Conservation (phyloP, 2,888 invertebrate genomes). For the Augochlorella aurata region DNA sequence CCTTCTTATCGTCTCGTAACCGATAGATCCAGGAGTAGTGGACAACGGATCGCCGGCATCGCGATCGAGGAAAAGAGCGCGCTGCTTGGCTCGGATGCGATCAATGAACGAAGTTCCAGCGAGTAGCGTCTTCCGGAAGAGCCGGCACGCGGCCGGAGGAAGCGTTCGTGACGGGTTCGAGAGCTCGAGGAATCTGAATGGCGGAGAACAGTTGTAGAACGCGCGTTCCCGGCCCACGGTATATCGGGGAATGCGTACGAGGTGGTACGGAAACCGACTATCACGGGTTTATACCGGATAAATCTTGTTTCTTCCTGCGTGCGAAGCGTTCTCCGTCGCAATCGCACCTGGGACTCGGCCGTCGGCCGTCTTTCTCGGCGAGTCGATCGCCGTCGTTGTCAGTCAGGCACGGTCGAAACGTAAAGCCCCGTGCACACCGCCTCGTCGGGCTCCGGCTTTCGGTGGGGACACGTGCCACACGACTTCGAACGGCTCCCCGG, state of each 20-base stretch:
- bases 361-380: conserved; percentile 30
- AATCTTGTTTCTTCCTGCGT: conserved; percentile 74
- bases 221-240: conserved; percentile 30
- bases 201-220: conserved; percentile 52
- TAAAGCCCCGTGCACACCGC: conserved; percentile 5
- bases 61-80: not conserved
- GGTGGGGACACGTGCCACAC: not conserved
- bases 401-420: conserved; percentile 39
- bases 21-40: not conserved
- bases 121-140: conserved; percentile 21
- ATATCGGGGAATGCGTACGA: conserved; percentile 65
- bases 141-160: conserved; percentile 11
- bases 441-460: not conserved
- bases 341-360: conserved; percentile 21
- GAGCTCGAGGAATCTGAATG: conserved; percentile 44
- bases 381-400: conserved; percentile 52
- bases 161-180: not conserved
- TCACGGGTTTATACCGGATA: conserved; percentile 77
- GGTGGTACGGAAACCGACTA: conserved; percentile 74
- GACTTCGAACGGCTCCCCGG: not conserved
- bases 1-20: too few species aligned
- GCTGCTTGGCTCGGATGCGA: not conserved
- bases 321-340: conserved; percentile 60
- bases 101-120: not conserved
- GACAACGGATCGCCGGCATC: not conserved